Percentiles rank a stretch among this genome's conserved stretches.
Evolutionary conservation across 2,113 vertebrate genomes (phyloP).

Genomic region (Siniperca chuatsi): DNA sequence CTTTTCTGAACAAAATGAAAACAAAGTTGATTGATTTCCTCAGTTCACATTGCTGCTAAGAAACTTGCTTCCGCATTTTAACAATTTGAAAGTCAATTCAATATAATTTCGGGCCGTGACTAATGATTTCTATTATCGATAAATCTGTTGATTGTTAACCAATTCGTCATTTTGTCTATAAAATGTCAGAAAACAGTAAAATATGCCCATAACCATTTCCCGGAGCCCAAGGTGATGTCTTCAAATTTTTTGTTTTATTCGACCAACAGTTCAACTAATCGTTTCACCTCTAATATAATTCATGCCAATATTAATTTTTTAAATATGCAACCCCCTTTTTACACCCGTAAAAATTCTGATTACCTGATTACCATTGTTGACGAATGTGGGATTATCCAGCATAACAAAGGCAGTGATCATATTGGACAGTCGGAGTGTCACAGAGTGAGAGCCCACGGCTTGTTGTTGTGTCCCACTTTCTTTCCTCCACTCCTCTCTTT

Average conservation of each 20-base stretch:
- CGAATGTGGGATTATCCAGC: constrained; percentile 33
- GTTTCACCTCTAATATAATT: not conserved
- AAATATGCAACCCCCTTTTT: not conserved
- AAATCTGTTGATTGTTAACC: too few species aligned
- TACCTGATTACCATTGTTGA: too few species aligned
- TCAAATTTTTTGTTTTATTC: not conserved
- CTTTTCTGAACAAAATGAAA: not conserved
- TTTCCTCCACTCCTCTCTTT: constrained; percentile 39
- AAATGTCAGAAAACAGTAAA: not conserved
- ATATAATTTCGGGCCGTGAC: not conserved
- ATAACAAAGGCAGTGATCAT: constrained; percentile 50
- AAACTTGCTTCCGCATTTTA: not conserved
- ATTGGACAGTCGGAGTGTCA: constrained; percentile 54
- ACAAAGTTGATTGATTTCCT: not conserved
- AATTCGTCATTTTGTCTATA: not conserved
- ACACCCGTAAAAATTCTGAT: not conserved
- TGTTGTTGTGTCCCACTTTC: constrained; percentile 73
- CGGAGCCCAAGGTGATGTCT: not conserved
- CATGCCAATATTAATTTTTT: not conserved
- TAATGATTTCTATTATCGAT: not conserved
- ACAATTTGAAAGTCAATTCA: not conserved
- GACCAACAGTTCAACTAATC: not conserved
- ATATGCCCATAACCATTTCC: not conserved
- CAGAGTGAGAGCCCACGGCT: constrained; percentile 58
- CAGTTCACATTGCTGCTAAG: not conserved